Base-by-base conservation (phyloP, 2,113 vertebrate species). In the Todiramphus chloris region DNA sequence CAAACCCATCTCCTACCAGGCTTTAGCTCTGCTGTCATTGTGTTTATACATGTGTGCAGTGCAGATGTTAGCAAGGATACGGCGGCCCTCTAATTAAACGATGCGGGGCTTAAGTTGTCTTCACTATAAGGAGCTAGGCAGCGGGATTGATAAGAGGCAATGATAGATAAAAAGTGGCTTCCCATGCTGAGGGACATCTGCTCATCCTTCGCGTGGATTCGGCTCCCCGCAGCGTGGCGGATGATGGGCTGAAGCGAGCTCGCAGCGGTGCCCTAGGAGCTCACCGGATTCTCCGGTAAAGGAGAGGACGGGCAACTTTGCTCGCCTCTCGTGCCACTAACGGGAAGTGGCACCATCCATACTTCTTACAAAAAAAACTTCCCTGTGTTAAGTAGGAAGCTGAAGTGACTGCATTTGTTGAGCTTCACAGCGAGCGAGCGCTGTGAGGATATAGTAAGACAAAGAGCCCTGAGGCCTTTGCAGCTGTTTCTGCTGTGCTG, bases 111-210 rank as follows among this genome's bases (percentile, higher is more conserved):
- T 10, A 30, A 73, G 92, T 75, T 81, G 76, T 41, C 48, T 83
- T 46, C 68, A 2, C 3, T 17, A 3, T 6, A 18, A 79, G 90
- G 4, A 55, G 39, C 75, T 58, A 75, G 19, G 76, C 72, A 78
- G 89, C 82, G 50, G 25, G 2, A 31, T n/a, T 72, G 86, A 33
- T 79, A 90, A 73, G 86, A 90, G 53, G 92, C 83, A 96, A 24
- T 84, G 79, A 66, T 16, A 67, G 39, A 75, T 28, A 91, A 87
- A 78, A 93, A 95, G 83, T 58, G 62, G 64, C 92, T 92, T 93
- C 87, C 85, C 94, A 53, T 84, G 94, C 96, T 93, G 96, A 76
- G 92, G 94, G 96, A 95, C 92, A 94, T 95, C 96, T 96, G 96
- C 92, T 95, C 53, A 35, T 84, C 62, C 74, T 93, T 92, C 51